Evolutionary conservation across 2,888 invertebrate species (phyloP), one percentile per base, ranked within the genome.

Genomic region (Athalia cordata): DNA sequence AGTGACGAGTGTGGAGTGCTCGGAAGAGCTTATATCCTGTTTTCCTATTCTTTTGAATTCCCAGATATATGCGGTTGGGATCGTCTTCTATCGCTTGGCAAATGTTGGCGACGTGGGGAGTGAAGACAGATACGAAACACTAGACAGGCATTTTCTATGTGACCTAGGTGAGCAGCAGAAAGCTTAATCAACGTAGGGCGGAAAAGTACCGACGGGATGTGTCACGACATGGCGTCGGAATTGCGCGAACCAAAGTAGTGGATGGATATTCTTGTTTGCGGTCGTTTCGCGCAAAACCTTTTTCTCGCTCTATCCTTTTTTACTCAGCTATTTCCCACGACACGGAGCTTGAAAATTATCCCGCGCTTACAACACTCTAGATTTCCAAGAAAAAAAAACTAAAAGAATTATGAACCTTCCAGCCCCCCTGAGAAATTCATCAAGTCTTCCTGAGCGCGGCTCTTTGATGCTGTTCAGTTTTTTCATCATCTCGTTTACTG

Each of bases 41-140:
- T 59, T 47, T 50, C 47, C 47, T 47, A 72, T 59, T 70, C 59
- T 57, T n/a, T 57, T 45, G 59, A 47, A 57, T 43, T 57, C 47
- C 47, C 52, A 59, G 57, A n/a, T 57, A 57, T 5, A 72, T 55
- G 55, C 3, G n/a, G 11, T 50, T 29, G 6, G 68, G 68, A 7
- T 68, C 55, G 68, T 68, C 55, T 68, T 11, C 43, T 52, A 68
- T 68, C 13, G 68, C 68, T 45, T 72, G 9, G 45, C 43, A 72
- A 57, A 45, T 47, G 59, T 68, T 66, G 49, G 7, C 49, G 11
- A 11, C 9, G 8, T 55, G 68, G n/a, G 8, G 9, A 55, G 9
- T 81, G 83, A 85, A 87, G 88, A 89, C 87, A 86, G 87, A 89
- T 88, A 87, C 83, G 84, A 84, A 85, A 87, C 86, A 87, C 87